Evolutionary conservation across 2,113 vertebrate genomes (phyloP), one percentile per base, ranked within the genome.

Genomic region (Gadus chalcogrammus): DNA sequence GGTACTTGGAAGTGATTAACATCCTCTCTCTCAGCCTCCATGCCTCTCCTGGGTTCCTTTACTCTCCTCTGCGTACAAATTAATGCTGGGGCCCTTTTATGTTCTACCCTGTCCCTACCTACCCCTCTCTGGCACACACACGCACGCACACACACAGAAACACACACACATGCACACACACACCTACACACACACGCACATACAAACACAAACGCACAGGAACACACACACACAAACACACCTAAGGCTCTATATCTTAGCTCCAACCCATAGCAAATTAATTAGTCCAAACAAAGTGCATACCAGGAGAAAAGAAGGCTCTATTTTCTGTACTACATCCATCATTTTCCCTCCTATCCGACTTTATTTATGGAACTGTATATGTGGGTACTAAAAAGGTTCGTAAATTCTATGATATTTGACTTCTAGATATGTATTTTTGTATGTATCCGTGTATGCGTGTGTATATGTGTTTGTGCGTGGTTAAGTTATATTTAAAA

Each of bases 201-300:
- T 55, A 38, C 55, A 59, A 17, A 38, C 53, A 60, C 67, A 61
- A 17, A 61, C 59, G 22, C 59, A 61, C 59, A 61, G 20, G 38
- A 17, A 53, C 59, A 20, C 59, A 61, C 59, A 61, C n/a, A 48
- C 42, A 48, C 42, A 48, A 7, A 73, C 68, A 78, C 61, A 59
- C 69, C 1, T n/a, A 59, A 42, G 20, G 55, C 42, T 55, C 27
- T 72, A 55, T 71, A 15, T 80, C 69, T 73, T 64, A 69, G 76
- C 67, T 74, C 74, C 72, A 82, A 78, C 74, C 42, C 74, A 84
- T 78, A 79, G 74, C 76, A 82, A 74, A 84, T 84, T 79, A 83
- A 83, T 85, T 82, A 82, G 73, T 71, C 68, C 6, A 83, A 83
- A 85, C 80, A 85, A 79, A 87, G 73, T 83, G 76, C 80, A 80